phyloP scores from a whole-genome alignment of 2,797 vertebrate species.

The Spinus olivaceus region DNA sequence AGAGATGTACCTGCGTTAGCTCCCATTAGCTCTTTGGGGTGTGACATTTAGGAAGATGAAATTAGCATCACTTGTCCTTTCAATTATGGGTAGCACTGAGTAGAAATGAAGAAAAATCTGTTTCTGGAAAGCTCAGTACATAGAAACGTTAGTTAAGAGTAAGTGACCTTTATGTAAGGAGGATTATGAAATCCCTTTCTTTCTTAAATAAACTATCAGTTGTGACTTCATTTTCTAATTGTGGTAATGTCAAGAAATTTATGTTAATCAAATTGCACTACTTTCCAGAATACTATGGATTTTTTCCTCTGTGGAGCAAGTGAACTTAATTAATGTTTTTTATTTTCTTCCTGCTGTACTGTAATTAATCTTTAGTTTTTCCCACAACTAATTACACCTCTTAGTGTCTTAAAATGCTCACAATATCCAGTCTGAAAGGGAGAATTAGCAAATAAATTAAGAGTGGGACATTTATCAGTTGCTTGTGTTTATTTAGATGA shows the following conservation, averaged over 20 bases:
- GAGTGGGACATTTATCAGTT: background rate
- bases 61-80: constrained; percentile 57
- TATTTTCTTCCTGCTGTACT: background rate
- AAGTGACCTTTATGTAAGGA: constrained; percentile 4
- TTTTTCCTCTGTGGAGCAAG: constrained; percentile 4
- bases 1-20: constrained; percentile 6
- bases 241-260: background rate
- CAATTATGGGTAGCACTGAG: constrained; percentile 4
- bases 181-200: background rate
- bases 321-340: background rate
- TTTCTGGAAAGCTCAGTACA: constrained; percentile 41
- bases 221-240: background rate
- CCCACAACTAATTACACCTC: constrained; percentile 6
- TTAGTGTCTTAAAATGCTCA: constrained; percentile 18
- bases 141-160: background rate
- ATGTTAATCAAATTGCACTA: background rate
- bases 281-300: background rate
- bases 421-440: background rate
- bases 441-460: background rate
- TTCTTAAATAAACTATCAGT: background rate
- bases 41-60: constrained; percentile 41
- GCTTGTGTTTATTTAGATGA: background rate
- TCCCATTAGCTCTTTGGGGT: background rate
- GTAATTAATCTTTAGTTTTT: constrained; percentile 28
- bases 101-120: constrained; percentile 35